Evolutionary conservation across 2,797 vertebrate species (phyloP).

Genomic region (Trachurus trachurus): DNA sequence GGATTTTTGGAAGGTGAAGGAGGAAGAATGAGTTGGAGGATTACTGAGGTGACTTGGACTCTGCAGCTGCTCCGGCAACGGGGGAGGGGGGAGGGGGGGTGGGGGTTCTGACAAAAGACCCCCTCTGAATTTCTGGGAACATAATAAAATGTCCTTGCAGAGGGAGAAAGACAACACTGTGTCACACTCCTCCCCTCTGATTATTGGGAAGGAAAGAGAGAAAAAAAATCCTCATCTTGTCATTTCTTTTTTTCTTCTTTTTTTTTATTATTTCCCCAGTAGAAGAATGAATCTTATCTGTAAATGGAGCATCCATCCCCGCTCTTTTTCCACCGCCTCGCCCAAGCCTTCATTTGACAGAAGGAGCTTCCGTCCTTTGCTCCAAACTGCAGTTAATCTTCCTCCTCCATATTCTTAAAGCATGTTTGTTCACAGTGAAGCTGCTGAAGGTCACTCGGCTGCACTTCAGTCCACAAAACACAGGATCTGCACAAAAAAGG

Average conservation of each 20-base stretch:
- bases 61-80: slow-evolving; percentile 36
- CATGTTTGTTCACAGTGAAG: slow-evolving; percentile 78
- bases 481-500: not conserved
- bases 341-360: slow-evolving; percentile 63
- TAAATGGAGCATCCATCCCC: slow-evolving; percentile 67
- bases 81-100: not conserved
- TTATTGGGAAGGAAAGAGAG: slow-evolving; percentile 63
- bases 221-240: slow-evolving; percentile 61
- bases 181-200: slow-evolving; percentile 63
- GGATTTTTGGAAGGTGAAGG: slow-evolving; percentile 43
- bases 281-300: slow-evolving; percentile 81
- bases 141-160: slow-evolving; percentile 74
- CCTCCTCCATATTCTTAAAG: slow-evolving; percentile 70
- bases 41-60: slow-evolving; percentile 58
- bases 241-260: slow-evolving; percentile 18
- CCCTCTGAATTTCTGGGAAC: slow-evolving; percentile 79
- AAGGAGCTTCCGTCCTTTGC: slow-evolving; percentile 59
- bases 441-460: slow-evolving; percentile 72
- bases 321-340: slow-evolving; percentile 36
- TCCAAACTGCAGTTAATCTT: slow-evolving; percentile 70
- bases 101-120: slow-evolving; percentile 57
- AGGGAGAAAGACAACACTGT: slow-evolving; percentile 75
- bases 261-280: slow-evolving; percentile 36
- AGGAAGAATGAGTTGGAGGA: slow-evolving; percentile 59
- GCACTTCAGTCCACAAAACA: slow-evolving; percentile 38